Percentiles rank a stretch among this genome's conserved stretches.
Evolutionary conservation across 2,113 vertebrate species (phyloP).

Genomic region (Grammomys surdaster): DNA sequence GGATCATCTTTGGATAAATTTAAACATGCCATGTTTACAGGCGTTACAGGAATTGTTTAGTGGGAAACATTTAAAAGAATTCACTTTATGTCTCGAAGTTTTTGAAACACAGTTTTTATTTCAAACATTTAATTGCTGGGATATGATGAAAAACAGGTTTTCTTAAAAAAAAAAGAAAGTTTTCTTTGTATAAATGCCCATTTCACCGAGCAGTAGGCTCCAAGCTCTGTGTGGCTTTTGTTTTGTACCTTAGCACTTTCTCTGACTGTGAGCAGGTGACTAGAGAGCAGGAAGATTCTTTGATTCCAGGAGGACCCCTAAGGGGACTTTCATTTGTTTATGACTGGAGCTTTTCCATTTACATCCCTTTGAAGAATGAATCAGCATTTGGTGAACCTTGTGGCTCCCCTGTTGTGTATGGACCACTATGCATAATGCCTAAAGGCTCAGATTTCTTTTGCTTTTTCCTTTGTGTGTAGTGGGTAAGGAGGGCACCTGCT

Average conservation of each 20-base stretch:
- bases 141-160: slow-evolving; percentile 40
- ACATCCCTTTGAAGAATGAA: slow-evolving; percentile 50
- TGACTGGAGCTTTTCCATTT: slow-evolving; percentile 60
- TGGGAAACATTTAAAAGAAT: slow-evolving; percentile 32
- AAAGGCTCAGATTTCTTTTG: slow-evolving; percentile 7
- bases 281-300: slow-evolving; percentile 25
- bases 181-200: slow-evolving; percentile 11
- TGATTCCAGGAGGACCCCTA: slow-evolving; percentile 48
- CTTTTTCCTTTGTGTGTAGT: too few species aligned
- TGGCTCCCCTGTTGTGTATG: neutral
- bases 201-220: neutral
- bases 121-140: slow-evolving; percentile 58
- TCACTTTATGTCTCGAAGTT: slow-evolving; percentile 47
- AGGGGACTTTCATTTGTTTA: slow-evolving; percentile 47
- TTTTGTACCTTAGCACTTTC: slow-evolving; percentile 48
- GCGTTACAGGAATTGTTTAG: neutral
- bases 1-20: neutral
- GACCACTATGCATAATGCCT: neutral
- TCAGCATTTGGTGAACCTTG: slow-evolving; percentile 23
- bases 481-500: neutral
- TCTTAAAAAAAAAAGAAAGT: slow-evolving; percentile 5
- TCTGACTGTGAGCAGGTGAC: slow-evolving; percentile 39
- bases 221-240: neutral
- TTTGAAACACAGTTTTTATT: slow-evolving; percentile 53
- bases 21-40: slow-evolving; percentile 31